Evolutionary conservation across 2,797 vertebrate genomes (phyloP).

Genomic region (Rhinoraja longicauda): DNA sequence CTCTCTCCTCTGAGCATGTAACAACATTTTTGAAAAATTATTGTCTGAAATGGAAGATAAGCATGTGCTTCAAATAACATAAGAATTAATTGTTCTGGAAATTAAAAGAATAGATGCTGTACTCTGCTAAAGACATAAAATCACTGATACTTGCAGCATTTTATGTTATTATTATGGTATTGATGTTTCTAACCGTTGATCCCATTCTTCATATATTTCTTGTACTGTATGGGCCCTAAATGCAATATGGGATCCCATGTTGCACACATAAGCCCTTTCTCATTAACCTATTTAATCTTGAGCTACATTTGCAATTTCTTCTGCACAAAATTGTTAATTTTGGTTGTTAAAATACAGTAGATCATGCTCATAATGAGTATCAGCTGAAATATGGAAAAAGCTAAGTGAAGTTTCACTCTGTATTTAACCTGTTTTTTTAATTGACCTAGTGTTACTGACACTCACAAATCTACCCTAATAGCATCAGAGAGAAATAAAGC

Average conservation of each 20-base stretch:
- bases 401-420: not conserved
- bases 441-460: not conserved
- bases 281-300: not conserved
- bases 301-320: not conserved
- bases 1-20: not conserved
- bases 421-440: not conserved
- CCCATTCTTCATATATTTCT: not conserved
- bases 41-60: not conserved
- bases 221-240: not conserved
- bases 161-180: not conserved
- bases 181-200: not conserved
- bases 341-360: not conserved
- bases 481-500: not conserved
- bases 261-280: not conserved
- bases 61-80: not conserved
- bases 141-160: not conserved
- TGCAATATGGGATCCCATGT: too few relatives aligned
- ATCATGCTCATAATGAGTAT: not conserved
- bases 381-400: not conserved
- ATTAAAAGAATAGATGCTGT: not conserved
- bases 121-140: not conserved
- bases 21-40: not conserved
- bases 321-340: not conserved
- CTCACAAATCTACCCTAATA: not conserved
- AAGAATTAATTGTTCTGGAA: not conserved